Percentiles rank a stretch among this genome's conserved stretches.
These are phyloP conservation scores for Stenodema calcarata DNA, from an alignment of 2,888 invertebrate genomes.

Conservation along the genomic window DNA sequence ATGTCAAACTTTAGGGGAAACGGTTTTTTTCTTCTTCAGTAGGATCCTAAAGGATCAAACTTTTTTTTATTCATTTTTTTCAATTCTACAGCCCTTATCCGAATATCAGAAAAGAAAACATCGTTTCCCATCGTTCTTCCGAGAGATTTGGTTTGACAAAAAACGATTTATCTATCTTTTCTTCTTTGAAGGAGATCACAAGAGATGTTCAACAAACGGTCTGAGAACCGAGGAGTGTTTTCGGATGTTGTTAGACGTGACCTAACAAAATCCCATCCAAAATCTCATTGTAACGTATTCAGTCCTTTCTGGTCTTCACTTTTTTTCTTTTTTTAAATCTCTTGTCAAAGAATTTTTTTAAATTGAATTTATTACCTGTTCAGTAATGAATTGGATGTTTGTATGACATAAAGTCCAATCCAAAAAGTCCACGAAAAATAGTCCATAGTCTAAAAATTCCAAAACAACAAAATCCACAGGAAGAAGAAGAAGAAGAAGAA, in stretches of 20 bases:
- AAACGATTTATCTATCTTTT: not conserved
- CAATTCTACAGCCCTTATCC: not conserved
- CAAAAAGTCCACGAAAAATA: no score
- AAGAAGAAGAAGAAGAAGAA: no score
- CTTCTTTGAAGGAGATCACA: not conserved
- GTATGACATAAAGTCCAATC: no score
- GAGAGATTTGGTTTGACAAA: not conserved
- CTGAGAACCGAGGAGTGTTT: not conserved
- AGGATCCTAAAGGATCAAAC: not conserved
- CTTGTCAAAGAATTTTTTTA: no score
- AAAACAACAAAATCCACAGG: no score
- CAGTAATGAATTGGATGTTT: no score
- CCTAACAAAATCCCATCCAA: not conserved
- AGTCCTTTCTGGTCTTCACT: no score
- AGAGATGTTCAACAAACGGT: not conserved
- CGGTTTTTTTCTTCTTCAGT: not conserved
- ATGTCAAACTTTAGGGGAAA: not conserved
- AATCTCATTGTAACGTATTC: not conserved
- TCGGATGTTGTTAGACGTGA: not conserved
- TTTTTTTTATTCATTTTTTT: not conserved
- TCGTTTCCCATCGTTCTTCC: not conserved
- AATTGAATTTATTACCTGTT: no score
- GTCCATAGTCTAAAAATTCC: no score
- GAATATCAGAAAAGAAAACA: not conserved
- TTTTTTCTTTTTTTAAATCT: no score